phyloP scores from a whole-genome alignment of 2,113 vertebrate genomes.

The Rhagologus leucostigma region DNA sequence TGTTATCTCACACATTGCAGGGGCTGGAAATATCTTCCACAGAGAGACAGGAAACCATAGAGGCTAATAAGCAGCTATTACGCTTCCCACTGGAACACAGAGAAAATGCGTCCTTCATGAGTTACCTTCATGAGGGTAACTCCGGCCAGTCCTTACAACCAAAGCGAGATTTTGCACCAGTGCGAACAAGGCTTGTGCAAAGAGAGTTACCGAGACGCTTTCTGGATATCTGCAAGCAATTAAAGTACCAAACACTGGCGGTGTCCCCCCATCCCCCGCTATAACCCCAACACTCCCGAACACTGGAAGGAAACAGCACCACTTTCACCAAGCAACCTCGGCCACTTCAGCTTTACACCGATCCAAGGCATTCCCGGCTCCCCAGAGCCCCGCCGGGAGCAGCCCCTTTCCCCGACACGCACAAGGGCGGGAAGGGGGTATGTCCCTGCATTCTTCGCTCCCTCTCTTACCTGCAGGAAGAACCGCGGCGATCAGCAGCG shows the following conservation, averaged over 20 bases:
- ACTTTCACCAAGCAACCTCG: neutral
- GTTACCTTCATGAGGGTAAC: neutral
- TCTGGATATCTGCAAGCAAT: accelerated
- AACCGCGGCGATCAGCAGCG: neutral
- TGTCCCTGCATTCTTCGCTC: neutral
- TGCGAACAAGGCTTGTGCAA: neutral
- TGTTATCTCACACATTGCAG: neutral
- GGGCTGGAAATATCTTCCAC: neutral
- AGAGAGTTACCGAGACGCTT: accelerated
- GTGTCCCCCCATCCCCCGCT: neutral
- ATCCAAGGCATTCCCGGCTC: neutral
- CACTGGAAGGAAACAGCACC: neutral
- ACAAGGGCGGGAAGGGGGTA: accelerated
- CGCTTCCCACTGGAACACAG: accelerated
- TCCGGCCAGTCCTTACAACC: neutral
- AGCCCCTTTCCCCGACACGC: neutral
- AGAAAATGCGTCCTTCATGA: accelerated
- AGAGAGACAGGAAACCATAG: neutral
- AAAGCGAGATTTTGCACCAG: neutral
- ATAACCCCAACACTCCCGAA: accelerated
- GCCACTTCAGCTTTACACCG: accelerated
- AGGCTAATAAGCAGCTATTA: neutral
- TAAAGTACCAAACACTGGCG: accelerated
- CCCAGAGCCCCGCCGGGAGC: neutral
- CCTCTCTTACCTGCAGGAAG: no score